Evolutionary conservation across 2,113 vertebrate species (phyloP), one percentile per base, ranked within the genome.

Genomic region (Clinocottus analis): DNA sequence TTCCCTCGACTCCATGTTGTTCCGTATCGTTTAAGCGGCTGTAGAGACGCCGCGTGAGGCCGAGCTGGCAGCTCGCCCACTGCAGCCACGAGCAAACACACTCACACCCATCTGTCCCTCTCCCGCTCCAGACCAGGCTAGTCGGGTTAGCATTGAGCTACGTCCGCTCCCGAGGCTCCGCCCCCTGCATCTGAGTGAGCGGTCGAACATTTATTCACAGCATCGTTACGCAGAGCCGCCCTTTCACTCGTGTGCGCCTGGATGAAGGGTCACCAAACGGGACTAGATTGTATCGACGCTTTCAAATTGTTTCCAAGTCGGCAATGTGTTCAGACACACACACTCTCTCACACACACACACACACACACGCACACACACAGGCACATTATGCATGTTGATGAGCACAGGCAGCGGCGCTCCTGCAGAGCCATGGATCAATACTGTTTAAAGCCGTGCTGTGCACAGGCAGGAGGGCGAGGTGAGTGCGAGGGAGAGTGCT

Each of bases 381-480:
- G 27, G 43, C 35, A 53, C 33, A 16, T 27, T 27, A 23, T 16
- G 47, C 80, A 47, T 80, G 68, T 72, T 59, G 64, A 72, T 72
- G 74, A 66, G 51, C 5, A 55, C 75, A 73, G 75, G 66, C 65
- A 74, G 63, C 37, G 65, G 35, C 21, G 66, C 79, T 56, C 82
- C 84, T 79, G 47, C 74, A 65, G 81, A 47, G 69, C 70, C 51
- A 53, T 17, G 35, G 81, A 92, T 92, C 88, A 85, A 90, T 91
- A 79, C 69, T 78, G 77, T 85, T 91, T 87, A 89, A 88, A 87
- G 80, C 19, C 21, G 49, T 45, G 73, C 80, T 86, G 77, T 62
- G 87, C 33, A 56, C 79, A 82, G 73, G 83, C 81, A 75, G 83
- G 68, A 84, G 79, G 79, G 61, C 33, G 73, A 86, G 79, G 59